Evolutionary conservation across 2,797 vertebrate genomes (phyloP).

Genomic region (Phataginus tetradactyla): DNA sequence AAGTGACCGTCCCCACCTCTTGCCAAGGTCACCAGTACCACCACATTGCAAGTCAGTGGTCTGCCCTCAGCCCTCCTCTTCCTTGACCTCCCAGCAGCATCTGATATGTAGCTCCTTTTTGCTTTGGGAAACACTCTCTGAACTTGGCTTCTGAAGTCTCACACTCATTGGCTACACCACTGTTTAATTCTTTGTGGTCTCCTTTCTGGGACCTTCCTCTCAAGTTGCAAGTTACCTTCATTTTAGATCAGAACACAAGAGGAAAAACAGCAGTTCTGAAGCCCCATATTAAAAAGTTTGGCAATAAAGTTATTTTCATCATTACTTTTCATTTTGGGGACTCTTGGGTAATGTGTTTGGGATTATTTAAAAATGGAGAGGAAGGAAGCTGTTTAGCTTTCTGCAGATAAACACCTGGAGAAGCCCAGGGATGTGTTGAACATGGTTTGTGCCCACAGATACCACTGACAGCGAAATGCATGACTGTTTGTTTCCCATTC

Average conservation of each 20-base stretch:
- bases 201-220: neutral
- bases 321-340: neutral
- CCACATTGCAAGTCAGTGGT: neutral
- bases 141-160: neutral
- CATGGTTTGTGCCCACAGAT: neutral
- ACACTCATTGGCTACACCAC: neutral
- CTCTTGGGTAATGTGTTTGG: neutral
- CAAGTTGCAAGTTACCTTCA: neutral
- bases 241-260: neutral
- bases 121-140: neutral
- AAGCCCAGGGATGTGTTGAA: neutral
- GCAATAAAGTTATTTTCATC: neutral
- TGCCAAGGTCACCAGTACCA: neutral
- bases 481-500: conserved; percentile 47
- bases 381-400: neutral
- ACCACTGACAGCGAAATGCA: neutral
- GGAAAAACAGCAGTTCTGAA: neutral
- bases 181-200: neutral
- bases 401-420: neutral
- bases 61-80: neutral
- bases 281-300: neutral
- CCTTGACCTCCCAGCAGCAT: neutral
- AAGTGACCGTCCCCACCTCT: neutral
- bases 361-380: conserved; percentile 51
- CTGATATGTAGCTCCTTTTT: neutral